Evolutionary conservation across 2,797 vertebrate species (phyloP), one percentile per base, ranked within the genome.

Genomic region (Pteropus rufus): DNA sequence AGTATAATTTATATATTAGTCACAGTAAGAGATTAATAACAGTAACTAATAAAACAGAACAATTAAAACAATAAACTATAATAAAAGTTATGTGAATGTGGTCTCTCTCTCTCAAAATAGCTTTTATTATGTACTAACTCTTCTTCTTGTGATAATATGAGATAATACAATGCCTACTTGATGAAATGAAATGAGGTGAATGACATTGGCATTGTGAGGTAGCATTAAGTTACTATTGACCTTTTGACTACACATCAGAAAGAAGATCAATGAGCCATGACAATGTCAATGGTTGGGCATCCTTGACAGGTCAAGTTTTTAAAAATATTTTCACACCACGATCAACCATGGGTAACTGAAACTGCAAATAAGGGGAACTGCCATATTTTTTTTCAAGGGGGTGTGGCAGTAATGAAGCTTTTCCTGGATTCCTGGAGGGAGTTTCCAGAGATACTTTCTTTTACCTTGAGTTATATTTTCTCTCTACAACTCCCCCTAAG

Each of bases 351-450:
- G 44, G 31, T 76, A 76, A 76, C 49, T 76, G 46, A 76, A 76
- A 54, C 31, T 34, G 46, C 73, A 52, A 10, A 34, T 52, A 52
- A 52, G 19, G 31, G 73, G 16, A 10, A 52, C 21, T 76, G 34
- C 19, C 31, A 34, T 49, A 49, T 49, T 4, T 49, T 49, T 49
- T 49, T 49, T 49, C 49, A 49, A 4, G 12, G 21, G 21, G 12
- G 10, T 0, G 2, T 14, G 24, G 14, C 3, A 0, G 46, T 19
- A 64, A 29, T 5, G 29, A 4, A 46, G 46, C 1, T 18, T 73
- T 64, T n/a, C 3, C 46, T 18, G 26, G 72, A 15, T 31, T 16
- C 24, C 26, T 91, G 6, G 5, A 76, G 8, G 16, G 2, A 64
- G 10, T 31, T 44, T 5, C 1, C 14, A 72, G 2, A 10, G 26